Percentiles rank a stretch among this genome's conserved stretches.
Conservation (phyloP, 2,797 vertebrate species). For the Sebastes iracundus region DNA sequence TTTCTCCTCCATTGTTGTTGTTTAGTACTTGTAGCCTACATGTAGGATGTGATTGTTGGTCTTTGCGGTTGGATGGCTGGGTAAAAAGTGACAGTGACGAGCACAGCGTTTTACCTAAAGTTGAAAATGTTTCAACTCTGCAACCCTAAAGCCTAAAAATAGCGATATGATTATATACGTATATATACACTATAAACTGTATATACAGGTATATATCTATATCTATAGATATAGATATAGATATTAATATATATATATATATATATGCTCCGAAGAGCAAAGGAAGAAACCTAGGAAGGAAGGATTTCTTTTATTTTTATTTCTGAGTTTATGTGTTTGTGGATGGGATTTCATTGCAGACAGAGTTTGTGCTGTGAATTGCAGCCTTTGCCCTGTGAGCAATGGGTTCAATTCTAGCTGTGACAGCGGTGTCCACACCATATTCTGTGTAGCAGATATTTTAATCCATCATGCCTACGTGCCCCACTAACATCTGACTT, state of each 20-base stretch:
- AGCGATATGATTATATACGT: not conserved
- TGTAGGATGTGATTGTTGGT: too few relatives aligned
- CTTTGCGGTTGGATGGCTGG: too few relatives aligned
- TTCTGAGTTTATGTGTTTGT: constrained; percentile 1
- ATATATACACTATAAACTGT: not conserved
- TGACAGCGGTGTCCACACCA: constrained; percentile 66
- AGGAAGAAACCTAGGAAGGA: not conserved
- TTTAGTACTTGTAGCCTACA: too few relatives aligned
- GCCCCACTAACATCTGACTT: constrained; percentile 9
- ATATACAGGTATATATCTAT: too few relatives aligned
- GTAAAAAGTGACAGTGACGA: too few relatives aligned
- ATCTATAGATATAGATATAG: too few relatives aligned
- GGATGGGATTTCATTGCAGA: constrained; percentile 41
- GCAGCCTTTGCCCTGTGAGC: constrained; percentile 68
- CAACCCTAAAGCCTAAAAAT: too few relatives aligned
- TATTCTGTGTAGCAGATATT: constrained; percentile 66
- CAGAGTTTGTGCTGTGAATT: constrained; percentile 37
- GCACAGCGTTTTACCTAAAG: too few relatives aligned
- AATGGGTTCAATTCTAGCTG: constrained; percentile 69
- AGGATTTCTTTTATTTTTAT: not conserved
- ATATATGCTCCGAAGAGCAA: not conserved
- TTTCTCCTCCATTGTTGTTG: too few relatives aligned
- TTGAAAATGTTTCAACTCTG: too few relatives aligned
- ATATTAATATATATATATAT: too few relatives aligned
- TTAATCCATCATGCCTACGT: constrained; percentile 70